Evolutionary conservation across 1,140 invertebrate genomes (phyloP), one percentile per base, ranked within the genome.

Genomic region (Ctenoplectra terminalis): DNA sequence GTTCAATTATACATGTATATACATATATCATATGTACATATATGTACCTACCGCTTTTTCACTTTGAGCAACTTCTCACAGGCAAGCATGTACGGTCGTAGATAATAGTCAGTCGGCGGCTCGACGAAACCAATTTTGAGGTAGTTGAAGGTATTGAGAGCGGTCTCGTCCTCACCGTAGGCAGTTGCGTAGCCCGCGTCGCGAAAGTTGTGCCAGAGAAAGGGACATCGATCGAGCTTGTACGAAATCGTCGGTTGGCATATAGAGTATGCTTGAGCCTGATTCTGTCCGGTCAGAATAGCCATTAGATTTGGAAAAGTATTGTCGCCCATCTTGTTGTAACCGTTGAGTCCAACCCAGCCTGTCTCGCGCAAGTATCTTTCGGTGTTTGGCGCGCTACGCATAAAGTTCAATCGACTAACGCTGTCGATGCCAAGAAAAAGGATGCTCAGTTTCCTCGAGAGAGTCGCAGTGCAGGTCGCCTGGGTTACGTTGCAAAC

Each of bases 221-320:
- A 96, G 2, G 96, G 95, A 89, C 97, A 98, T 52, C 94, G 88
- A 67, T 95, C 94, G 80, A 96, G 87, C 23, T 92, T 93, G 52
- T 93, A 93, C 0, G 91, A 79, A 48, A 88, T 89, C 71, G 89
- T 92, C 5, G 95, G 94, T 72, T 92, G 91, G 87, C 95, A 96
- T 84, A 93, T 90, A 23, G 90, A 78, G 77, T 94, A 91, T 23
- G 94, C 92, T 81, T 93, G 92, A 20, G 87, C 84, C 66, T 93
- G 88, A 90, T 91, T 95, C 60, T 95, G 94, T 3, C 97, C 97
- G 3, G 96, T 96, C 34, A 98, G 91, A 6, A 96, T 92, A 0
- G 97, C 96, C 94, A 98, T 96, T 31, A 98, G 89, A 91, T 98
- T 98, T 0, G 97, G 97, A 90, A 97, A 97, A 1, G 97, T 98